Percentiles rank a stretch among this genome's conserved stretches.
Evolutionary conservation across 2,797 vertebrate genomes (phyloP).

Genomic region (Neostethus bicornis): DNA sequence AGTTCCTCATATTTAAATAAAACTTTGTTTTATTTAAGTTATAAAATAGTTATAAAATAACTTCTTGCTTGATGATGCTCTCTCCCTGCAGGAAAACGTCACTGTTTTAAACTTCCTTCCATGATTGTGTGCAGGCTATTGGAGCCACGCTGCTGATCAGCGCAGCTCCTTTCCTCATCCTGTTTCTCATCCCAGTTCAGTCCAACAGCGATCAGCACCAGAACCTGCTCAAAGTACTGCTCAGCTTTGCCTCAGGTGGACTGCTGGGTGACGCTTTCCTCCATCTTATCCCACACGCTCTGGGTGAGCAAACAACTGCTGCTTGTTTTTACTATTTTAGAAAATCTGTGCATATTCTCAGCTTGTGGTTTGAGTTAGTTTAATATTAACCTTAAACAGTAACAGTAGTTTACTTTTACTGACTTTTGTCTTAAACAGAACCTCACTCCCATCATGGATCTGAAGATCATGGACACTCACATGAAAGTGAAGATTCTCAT

Average conservation of each 20-base stretch:
- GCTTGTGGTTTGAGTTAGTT: too few relatives aligned
- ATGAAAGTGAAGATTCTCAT: conserved; percentile 55
- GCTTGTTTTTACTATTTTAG: neutral
- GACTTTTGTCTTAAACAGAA: conserved; percentile 71
- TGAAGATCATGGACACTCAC: conserved; percentile 60
- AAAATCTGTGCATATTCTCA: neutral
- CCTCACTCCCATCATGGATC: conserved; percentile 84
- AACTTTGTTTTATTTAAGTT: too few relatives aligned
- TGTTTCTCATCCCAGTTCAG: conserved; percentile 93
- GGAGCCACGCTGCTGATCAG: conserved; percentile 92
- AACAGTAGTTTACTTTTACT: too few relatives aligned
- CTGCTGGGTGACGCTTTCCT: conserved; percentile 94
- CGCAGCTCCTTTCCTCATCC: conserved; percentile 90
- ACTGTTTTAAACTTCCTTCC: neutral
- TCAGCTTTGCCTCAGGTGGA: conserved; percentile 92
- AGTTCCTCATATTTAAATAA: too few relatives aligned
- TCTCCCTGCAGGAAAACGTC: neutral
- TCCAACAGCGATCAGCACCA: conserved; percentile 91
- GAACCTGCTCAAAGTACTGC: conserved; percentile 89
- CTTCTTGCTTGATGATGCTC: neutral
- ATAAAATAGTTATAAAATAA: neutral
- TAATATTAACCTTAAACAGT: too few relatives aligned
- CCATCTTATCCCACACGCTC: conserved; percentile 92
- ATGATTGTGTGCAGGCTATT: conserved; percentile 78
- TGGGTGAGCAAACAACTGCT: conserved; percentile 64